Percentiles rank a stretch among this genome's conserved stretches.
phyloP scores from a whole-genome alignment of 2,113 vertebrate genomes.

The Tiliqua scincoides region DNA sequence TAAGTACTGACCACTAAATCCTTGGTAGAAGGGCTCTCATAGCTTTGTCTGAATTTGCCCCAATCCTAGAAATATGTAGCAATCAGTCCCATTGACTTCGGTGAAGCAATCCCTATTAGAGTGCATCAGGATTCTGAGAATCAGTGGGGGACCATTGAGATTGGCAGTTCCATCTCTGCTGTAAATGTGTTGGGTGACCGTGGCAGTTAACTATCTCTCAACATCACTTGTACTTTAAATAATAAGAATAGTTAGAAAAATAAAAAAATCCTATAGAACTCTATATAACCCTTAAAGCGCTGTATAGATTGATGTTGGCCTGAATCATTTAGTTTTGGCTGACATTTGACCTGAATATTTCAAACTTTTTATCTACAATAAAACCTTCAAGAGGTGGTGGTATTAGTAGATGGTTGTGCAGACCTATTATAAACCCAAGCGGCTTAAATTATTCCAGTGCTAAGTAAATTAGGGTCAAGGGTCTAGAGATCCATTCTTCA shows the following conservation, averaged over 20 bases:
- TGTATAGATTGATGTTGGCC: background rate
- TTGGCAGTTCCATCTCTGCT: background rate
- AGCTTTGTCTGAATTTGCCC: conserved; percentile 60
- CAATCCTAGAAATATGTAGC: conserved; percentile 51
- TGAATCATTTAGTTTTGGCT: background rate
- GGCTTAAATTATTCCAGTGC: background rate
- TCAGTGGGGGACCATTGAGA: background rate
- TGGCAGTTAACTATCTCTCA: background rate
- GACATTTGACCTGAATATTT: conserved; percentile 40
- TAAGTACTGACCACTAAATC: conserved; percentile 91
- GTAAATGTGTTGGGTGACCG: background rate
- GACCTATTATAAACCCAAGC: background rate
- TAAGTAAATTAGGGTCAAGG: background rate
- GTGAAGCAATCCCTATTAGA: background rate
- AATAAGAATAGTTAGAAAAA: background rate
- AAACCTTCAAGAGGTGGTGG: background rate
- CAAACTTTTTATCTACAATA: background rate
- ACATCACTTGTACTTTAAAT: background rate
- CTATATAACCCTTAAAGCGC: conserved; percentile 28
- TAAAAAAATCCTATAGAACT: background rate
- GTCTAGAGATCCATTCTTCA: background rate
- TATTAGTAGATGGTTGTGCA: background rate
- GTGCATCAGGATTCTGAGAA: background rate
- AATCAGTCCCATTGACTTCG: conserved; percentile 4
- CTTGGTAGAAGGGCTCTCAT: conserved; percentile 76